Evolutionary conservation across 2,797 vertebrate species (phyloP).

Genomic region (Scleropages formosus): DNA sequence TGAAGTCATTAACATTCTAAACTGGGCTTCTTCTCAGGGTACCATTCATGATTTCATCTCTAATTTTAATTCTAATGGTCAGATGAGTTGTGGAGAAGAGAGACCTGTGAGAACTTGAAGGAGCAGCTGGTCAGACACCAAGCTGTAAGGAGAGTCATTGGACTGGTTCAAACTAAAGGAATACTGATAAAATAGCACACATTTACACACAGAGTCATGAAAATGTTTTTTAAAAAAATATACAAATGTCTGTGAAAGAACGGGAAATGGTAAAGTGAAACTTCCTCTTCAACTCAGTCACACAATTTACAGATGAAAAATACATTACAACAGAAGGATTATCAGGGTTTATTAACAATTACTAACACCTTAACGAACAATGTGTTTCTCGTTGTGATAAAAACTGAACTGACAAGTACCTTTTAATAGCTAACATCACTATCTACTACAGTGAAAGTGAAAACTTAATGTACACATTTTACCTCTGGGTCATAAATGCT

Average conservation of each 20-base stretch:
- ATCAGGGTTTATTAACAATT: no score
- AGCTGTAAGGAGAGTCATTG: not conserved
- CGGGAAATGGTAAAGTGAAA: not conserved
- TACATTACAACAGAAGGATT: no score
- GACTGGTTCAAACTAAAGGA: not conserved
- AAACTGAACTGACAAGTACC: no score
- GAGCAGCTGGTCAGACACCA: not conserved
- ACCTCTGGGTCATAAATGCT: no score
- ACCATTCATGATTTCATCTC: not conserved
- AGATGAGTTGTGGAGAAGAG: no score
- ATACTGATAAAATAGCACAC: not conserved
- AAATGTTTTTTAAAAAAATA: slow-evolving; percentile 6
- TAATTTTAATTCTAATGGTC: not conserved
- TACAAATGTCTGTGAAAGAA: not conserved
- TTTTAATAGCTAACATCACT: no score
- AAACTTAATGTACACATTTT: no score
- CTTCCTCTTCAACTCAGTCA: not conserved
- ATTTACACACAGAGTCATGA: not conserved
- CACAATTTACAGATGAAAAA: not conserved
- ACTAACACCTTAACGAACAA: no score
- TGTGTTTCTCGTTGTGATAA: no score
- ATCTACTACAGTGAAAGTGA: no score
- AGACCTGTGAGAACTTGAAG: not conserved
- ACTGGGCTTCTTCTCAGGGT: not conserved
- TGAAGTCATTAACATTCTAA: no score